Conservation (phyloP, 1,140 invertebrate genomes). For the Trissolcus basalis region DNA sequence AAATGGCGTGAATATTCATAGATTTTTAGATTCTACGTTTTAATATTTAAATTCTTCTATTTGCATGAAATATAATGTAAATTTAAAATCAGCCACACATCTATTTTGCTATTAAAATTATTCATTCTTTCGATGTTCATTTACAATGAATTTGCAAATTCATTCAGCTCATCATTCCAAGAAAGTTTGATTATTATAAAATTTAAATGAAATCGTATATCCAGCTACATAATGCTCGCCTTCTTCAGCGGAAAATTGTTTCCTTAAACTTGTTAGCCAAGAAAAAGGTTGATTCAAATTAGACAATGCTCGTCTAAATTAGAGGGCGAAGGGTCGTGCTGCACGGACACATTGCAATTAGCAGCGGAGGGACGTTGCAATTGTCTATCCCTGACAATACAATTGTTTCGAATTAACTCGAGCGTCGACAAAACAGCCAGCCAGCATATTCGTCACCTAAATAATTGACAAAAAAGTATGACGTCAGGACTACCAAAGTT, state of each 20-base stretch:
- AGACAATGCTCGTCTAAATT: constrained; percentile 30
- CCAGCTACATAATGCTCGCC: neutral
- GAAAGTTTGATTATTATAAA: neutral
- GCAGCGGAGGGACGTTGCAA: constrained; percentile 22
- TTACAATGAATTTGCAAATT: no score
- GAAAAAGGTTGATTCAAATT: constrained; percentile 36
- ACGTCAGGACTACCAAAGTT: neutral
- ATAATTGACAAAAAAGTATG: neutral
- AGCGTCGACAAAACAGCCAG: constrained; percentile 7
- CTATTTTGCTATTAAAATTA: no score
- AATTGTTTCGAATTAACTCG: constrained; percentile 14
- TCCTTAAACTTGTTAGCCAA: constrained; percentile 15
- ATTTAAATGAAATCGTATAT: constrained; percentile 3
- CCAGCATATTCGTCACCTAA: constrained; percentile 1
- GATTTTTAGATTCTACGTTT: no score
- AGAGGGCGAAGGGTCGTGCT: constrained; percentile 12
- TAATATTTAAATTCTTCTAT: no score
- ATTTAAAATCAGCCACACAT: no score
- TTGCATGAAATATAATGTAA: no score
- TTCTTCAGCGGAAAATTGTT: constrained; percentile 9
- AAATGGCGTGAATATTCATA: no score
- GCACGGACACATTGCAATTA: constrained; percentile 33
- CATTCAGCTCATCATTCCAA: neutral
- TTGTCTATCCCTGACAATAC: constrained; percentile 30
- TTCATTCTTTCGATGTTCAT: no score